phyloP scores from a whole-genome alignment of 2,797 vertebrate genomes.

The Acestrorhynchus altus region DNA sequence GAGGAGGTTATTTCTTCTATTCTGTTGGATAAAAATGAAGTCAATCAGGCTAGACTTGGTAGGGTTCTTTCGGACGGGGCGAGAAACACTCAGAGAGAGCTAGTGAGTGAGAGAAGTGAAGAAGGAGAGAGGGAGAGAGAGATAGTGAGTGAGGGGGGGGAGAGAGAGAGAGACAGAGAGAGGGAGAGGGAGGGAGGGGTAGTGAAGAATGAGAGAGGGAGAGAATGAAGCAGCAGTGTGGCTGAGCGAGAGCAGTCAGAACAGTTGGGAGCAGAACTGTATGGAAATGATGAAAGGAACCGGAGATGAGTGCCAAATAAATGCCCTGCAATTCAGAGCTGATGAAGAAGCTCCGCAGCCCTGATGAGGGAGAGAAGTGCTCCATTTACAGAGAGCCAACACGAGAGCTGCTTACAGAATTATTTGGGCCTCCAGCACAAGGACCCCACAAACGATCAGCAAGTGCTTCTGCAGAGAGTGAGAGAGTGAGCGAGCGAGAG shows the following conservation, averaged over 20 bases:
- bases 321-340: constrained; percentile 23
- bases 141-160: too few relatives aligned
- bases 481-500: not conserved
- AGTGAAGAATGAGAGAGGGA: not conserved
- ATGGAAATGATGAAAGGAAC: constrained; percentile 16
- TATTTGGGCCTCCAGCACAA: not conserved
- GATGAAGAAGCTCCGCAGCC: constrained; percentile 7
- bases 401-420: not conserved
- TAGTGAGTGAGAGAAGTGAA: too few relatives aligned
- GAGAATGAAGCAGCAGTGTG: not conserved
- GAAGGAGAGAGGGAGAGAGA: too few relatives aligned
- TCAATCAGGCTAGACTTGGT: too few relatives aligned
- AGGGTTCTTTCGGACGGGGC: too few relatives aligned
- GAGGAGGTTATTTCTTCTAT: too few relatives aligned
- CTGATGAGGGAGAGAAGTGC: constrained; percentile 27
- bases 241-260: constrained; percentile 18
- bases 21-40: too few relatives aligned
- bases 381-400: not conserved
- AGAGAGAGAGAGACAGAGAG: too few relatives aligned
- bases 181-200: constrained; percentile 1
- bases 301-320: constrained; percentile 29
- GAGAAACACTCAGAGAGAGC: too few relatives aligned
- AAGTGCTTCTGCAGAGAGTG: not conserved
- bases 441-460: not conserved
- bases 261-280: not conserved